phyloP scores from a whole-genome alignment of 2,888 invertebrate genomes.

The Drosophila limbata region DNA sequence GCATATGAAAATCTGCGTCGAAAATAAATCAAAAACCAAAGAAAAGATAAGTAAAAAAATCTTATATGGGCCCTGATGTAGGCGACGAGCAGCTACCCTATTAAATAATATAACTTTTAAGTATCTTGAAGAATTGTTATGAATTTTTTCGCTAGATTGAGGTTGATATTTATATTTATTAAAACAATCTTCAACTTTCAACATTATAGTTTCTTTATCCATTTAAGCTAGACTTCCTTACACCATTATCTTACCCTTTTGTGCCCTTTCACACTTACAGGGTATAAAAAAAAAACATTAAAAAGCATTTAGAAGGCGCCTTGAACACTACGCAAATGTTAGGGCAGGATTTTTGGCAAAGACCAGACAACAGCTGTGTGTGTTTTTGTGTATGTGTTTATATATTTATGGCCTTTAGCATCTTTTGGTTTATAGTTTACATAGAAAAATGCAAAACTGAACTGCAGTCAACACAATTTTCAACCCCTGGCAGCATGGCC shows the following conservation, averaged over 20 bases:
- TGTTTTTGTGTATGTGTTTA: background rate
- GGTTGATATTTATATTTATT: background rate
- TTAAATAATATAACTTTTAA: background rate
- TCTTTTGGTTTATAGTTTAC: constrained; percentile 21
- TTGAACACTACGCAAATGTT: constrained; percentile 27
- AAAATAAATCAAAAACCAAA: constrained; percentile 39
- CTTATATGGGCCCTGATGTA: background rate
- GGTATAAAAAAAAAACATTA: constrained; percentile 39
- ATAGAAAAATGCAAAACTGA: constrained; percentile 26
- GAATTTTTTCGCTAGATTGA: background rate
- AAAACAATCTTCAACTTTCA: background rate
- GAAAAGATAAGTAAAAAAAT: constrained; percentile 3
- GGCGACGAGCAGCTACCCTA: constrained; percentile 5
- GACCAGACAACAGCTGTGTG: constrained; percentile 20
- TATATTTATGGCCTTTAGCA: constrained; percentile 31
- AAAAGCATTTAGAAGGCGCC: constrained; percentile 39
- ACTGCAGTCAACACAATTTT: constrained; percentile 52
- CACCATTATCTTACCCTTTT: background rate
- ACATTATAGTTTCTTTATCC: background rate
- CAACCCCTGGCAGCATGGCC: constrained; percentile 41
- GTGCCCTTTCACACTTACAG: background rate
- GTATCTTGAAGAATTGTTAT: too few relatives aligned
- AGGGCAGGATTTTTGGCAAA: constrained; percentile 33
- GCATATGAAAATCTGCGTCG: constrained; percentile 37
- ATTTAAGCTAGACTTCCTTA: background rate